These are phyloP conservation scores for Geotrypetes seraphini DNA, from an alignment of 2,797 vertebrate genomes.

Conservation along the genomic window DNA sequence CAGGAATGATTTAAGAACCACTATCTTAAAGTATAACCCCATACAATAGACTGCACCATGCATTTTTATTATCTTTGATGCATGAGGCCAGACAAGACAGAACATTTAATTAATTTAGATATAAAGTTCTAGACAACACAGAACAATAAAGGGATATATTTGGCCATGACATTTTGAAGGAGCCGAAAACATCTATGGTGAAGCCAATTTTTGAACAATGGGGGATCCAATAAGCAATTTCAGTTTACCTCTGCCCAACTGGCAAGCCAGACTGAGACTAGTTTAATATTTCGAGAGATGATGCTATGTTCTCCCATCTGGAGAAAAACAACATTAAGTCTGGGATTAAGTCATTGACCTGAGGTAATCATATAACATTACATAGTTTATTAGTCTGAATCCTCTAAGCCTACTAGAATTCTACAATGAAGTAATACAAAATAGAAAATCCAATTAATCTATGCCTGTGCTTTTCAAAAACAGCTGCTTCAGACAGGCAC, in stretches of 20 bases:
- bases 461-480: slow-evolving; percentile 14
- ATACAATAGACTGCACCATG: background rate
- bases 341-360: slow-evolving; percentile 20
- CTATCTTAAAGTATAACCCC: background rate
- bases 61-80: too few species aligned
- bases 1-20: too few species aligned
- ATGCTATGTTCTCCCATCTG: slow-evolving; percentile 5
- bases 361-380: slow-evolving; percentile 20
- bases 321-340: slow-evolving; percentile 17
- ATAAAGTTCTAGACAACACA: background rate
- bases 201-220: background rate
- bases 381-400: slow-evolving; percentile 27
- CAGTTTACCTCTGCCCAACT: background rate
- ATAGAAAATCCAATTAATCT: slow-evolving; percentile 40
- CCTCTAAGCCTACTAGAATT: slow-evolving; percentile 20
- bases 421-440: slow-evolving; percentile 25
- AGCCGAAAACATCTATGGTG: background rate
- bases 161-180: background rate
- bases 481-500: too few species aligned
- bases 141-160: background rate
- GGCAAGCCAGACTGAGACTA: background rate
- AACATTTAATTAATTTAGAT: too few species aligned
- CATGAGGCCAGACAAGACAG: too few species aligned
- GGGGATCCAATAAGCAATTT: background rate
- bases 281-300: slow-evolving; percentile 15